Conservation (phyloP, 2,888 invertebrate genomes). For the Hirtodrosophila duncani region DNA sequence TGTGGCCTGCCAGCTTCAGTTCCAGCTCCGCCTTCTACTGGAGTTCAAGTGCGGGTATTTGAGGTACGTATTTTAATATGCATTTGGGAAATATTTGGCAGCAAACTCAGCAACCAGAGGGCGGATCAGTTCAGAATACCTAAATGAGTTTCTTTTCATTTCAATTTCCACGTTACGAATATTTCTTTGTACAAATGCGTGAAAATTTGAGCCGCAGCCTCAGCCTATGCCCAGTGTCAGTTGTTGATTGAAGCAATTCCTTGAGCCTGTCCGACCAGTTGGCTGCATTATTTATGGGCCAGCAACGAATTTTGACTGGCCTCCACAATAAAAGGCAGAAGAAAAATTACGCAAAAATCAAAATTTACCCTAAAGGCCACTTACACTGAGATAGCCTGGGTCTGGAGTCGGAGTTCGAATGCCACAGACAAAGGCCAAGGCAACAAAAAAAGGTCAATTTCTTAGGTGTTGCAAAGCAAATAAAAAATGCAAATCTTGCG, state of each 20-base stretch:
- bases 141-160: slow-evolving; percentile 66
- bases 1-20: slow-evolving; percentile 25
- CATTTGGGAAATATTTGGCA: slow-evolving; percentile 72
- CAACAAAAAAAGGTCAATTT: slow-evolving; percentile 30
- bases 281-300: slow-evolving; percentile 52
- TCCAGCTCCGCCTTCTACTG: no score
- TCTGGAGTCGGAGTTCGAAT: slow-evolving; percentile 13
- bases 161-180: slow-evolving; percentile 50
- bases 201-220: slow-evolving; percentile 47
- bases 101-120: not conserved
- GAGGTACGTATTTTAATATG: slow-evolving; percentile 69
- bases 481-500: slow-evolving; percentile 62
- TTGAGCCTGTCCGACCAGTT: slow-evolving; percentile 14
- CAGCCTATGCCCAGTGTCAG: no score
- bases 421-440: slow-evolving; percentile 11
- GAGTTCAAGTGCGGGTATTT: slow-evolving; percentile 29
- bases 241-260: slow-evolving; percentile 34
- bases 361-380: slow-evolving; percentile 66
- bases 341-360: slow-evolving; percentile 64
- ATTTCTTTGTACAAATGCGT: slow-evolving; percentile 50
- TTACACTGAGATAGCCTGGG: slow-evolving; percentile 45
- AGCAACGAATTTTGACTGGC: slow-evolving; percentile 48
- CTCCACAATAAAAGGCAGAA: slow-evolving; percentile 19
- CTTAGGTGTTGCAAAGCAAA: slow-evolving; percentile 24
- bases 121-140: slow-evolving; percentile 12